Evolutionary conservation across 2,888 invertebrate genomes (phyloP).

Genomic region (Leistus spinibarbis): DNA sequence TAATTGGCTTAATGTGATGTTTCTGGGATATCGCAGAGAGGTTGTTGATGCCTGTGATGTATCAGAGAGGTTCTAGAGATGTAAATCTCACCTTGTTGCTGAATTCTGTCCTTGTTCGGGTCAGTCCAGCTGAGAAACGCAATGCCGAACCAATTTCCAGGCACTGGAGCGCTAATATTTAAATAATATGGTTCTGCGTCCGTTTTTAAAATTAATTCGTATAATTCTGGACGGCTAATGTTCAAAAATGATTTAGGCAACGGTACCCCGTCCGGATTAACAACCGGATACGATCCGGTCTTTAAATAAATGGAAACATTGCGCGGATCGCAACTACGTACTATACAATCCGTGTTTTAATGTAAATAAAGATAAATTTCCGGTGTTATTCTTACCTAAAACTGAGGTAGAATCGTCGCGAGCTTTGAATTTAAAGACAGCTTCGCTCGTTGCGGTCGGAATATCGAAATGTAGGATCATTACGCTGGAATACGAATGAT

Average conservation of each 20-base stretch:
- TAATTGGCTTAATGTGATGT: no score
- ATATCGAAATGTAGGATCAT: conserved; percentile 53
- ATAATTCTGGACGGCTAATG: conserved; percentile 57
- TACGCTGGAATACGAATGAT: conserved; percentile 51
- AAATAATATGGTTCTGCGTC: conserved; percentile 66
- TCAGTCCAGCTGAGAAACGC: conserved; percentile 80
- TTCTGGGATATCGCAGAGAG: no score
- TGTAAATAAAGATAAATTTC: background rate
- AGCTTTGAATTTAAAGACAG: conserved; percentile 52
- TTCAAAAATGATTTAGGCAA: conserved; percentile 63
- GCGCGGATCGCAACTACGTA: conserved; percentile 48
- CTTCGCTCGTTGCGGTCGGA: conserved; percentile 52
- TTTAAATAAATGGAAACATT: conserved; percentile 76
- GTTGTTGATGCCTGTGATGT: no score
- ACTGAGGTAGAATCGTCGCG: conserved; percentile 51
- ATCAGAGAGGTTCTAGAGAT: background rate
- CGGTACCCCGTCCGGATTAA: conserved; percentile 79
- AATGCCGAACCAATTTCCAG: conserved; percentile 81
- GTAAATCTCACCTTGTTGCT: conserved; percentile 72
- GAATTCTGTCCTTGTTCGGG: conserved; percentile 72
- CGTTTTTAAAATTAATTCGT: conserved; percentile 66
- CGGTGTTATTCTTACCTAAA: conserved; percentile 48
- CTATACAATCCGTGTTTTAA: background rate
- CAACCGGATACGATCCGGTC: conserved; percentile 81
- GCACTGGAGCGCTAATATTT: conserved; percentile 67